Evolutionary conservation across 2,888 invertebrate genomes (phyloP), one percentile per base, ranked within the genome.

Genomic region (Latrodectus hesperus): DNA sequence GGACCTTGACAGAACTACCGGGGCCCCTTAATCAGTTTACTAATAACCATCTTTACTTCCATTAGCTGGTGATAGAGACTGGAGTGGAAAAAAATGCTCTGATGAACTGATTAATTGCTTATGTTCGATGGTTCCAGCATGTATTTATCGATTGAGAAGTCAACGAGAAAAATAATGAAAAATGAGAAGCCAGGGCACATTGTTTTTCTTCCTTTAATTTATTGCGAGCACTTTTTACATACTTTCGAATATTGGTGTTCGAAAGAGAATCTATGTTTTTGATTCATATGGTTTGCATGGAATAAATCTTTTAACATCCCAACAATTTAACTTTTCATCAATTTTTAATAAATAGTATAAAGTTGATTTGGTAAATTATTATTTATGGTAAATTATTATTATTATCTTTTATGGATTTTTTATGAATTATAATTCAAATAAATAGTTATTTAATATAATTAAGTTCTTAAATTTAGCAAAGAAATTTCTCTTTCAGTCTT

Each of bases 1-100:
- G 67, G 55, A 70, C 52, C 72, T 81, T 86, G 81, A 85, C 79
- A 85, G 64, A 79, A 79, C 79, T 85, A 74, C 74, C 81, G 53
- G 53, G 60, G 76, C 72, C 81, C 81, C 60, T 79, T 81, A 86
- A 86, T 86, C 81, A 81, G 81, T 81, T 86, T 77, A 86, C 77
- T 81, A 86, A 81, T 86, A 81, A 81, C 81, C 72, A 67, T 86
- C 81, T 86, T 85, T 85, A 85, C 79, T 85, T 79, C 85, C 85
- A 79, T 79, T 85, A 85, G 79, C 52, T 64, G 75, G 70, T 68
- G 79, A 85, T 79, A 79, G 75, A 78, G 67, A 65, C 68, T 82
- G 38, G 53, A 16, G 52, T 22, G 74, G 55, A 60, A 11, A 79
- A 85, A 85, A 84, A 85, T 65, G 60, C 17, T 74, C 75, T 74